Conservation (phyloP, 2,888 invertebrate genomes). For the Torymus auratus region DNA sequence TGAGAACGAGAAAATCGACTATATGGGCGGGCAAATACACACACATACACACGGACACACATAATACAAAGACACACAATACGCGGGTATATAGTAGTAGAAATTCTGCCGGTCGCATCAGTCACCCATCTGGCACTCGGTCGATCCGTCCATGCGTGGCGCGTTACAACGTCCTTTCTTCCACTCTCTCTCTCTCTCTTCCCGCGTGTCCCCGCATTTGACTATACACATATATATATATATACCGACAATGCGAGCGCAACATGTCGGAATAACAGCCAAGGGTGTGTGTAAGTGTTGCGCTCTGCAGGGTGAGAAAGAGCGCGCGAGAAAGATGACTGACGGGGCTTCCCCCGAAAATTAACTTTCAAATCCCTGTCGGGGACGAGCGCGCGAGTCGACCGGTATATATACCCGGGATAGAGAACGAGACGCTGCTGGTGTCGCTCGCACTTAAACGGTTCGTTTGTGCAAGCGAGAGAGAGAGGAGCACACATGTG, state of each 20-base stretch:
- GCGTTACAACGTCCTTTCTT: constrained; percentile 65
- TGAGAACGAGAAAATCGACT: constrained; percentile 14
- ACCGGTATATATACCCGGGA: neutral
- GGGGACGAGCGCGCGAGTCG: constrained; percentile 26
- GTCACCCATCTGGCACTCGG: constrained; percentile 76
- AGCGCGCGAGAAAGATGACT: constrained; percentile 63
- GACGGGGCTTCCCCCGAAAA: constrained; percentile 67
- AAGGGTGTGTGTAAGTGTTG: constrained; percentile 48
- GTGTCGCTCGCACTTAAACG: constrained; percentile 61
- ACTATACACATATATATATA: neutral
- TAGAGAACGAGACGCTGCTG: neutral
- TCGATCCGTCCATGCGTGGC: constrained; percentile 73
- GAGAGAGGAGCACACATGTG: neutral
- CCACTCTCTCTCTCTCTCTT: constrained; percentile 32
- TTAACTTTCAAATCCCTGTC: constrained; percentile 68
- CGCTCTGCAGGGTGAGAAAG: constrained; percentile 43
- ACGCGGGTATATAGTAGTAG: neutral
- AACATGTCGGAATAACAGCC: constrained; percentile 71
- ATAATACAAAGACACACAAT: constrained; percentile 2
- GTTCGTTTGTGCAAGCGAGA: constrained; percentile 61
- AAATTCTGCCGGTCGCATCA: constrained; percentile 70
- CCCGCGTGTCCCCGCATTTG: constrained; percentile 24
- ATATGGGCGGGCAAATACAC: constrained; percentile 37
- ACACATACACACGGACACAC: neutral
- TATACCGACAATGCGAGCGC: constrained; percentile 70